phyloP scores from a whole-genome alignment of 2,113 vertebrate species.

The Vidua chalybeata region DNA sequence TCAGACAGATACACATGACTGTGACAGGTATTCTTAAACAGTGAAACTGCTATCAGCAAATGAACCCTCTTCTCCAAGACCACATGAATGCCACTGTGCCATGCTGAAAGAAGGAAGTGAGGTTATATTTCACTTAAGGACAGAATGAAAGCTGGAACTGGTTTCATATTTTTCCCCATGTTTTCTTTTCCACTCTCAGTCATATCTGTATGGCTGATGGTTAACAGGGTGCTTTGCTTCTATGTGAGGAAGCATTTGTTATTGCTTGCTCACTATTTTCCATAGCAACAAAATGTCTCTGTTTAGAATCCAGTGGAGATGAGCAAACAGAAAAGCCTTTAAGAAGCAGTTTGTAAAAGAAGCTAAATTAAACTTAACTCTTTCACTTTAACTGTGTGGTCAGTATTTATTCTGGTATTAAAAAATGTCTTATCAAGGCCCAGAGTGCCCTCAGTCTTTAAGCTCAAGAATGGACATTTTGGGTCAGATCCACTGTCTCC shows the following conservation, averaged over 20 bases:
- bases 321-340: slow-evolving; percentile 52
- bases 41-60: neutral
- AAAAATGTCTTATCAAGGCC: neutral
- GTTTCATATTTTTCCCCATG: neutral
- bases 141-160: neutral
- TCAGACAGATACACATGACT: neutral
- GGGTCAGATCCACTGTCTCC: neutral
- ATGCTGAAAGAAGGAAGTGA: slow-evolving; percentile 2
- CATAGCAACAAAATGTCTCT: slow-evolving; percentile 54
- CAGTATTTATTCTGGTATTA: neutral
- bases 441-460: neutral
- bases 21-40: neutral
- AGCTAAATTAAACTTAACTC: slow-evolving; percentile 14
- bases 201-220: slow-evolving; percentile 20
- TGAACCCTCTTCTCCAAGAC: neutral
- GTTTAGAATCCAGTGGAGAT: slow-evolving; percentile 46
- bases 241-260: slow-evolving; percentile 32
- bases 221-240: slow-evolving; percentile 29
- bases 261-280: slow-evolving; percentile 27
- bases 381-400: neutral
- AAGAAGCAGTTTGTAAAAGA: neutral
- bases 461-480: neutral
- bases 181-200: slow-evolving; percentile 33
- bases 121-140: neutral
- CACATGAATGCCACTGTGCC: neutral